Evolutionary conservation across 2,113 vertebrate species (phyloP).

Genomic region (human): GRCh38 chr6:13793001-13793500

Average conservation of each 20-base stretch:
- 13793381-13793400: neutral
- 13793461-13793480: neutral
- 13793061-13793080: too few species aligned
- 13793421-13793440: neutral
- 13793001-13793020: too few species aligned
- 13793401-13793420: fast-evolving
- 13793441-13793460: neutral
- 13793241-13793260: neutral
- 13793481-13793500: neutral
- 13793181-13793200: neutral
- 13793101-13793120: too few species aligned
- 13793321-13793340: neutral
- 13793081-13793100: too few species aligned
- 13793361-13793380: neutral
- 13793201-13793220: neutral
- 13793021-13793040: too few species aligned
- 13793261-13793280: neutral
- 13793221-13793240: neutral
- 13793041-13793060: too few species aligned
- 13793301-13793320: fast-evolving
- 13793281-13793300: neutral
- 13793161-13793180: neutral
- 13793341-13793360: neutral
- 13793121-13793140: too few species aligned
- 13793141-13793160: too few species aligned